Evolutionary conservation across 2,113 vertebrate genomes (phyloP).

Genomic region (Lathamus discolor): DNA sequence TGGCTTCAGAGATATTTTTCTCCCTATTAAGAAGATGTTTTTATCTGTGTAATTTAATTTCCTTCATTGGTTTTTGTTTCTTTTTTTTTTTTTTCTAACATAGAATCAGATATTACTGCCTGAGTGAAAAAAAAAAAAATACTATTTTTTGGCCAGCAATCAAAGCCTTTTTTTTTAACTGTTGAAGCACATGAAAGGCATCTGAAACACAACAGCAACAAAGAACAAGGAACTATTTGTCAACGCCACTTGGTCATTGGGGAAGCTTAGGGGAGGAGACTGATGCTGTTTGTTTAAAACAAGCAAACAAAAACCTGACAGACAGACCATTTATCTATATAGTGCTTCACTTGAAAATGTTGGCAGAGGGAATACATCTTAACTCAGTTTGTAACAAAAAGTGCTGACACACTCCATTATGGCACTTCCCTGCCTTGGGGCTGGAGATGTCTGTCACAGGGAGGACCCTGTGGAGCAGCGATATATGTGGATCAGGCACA

Average conservation of each 20-base stretch:
- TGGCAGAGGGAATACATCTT: background rate
- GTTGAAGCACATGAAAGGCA: slow-evolving; percentile 49
- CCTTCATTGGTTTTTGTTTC: background rate
- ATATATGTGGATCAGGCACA: background rate
- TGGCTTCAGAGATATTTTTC: background rate
- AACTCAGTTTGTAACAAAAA: slow-evolving; percentile 23
- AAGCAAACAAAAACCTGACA: slow-evolving; percentile 63
- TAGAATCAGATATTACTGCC: slow-evolving; percentile 45
- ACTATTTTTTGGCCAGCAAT: background rate
- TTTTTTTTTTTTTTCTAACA: slow-evolving; percentile 24
- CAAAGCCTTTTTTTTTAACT: slow-evolving; percentile 56
- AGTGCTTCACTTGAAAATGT: slow-evolving; percentile 18
- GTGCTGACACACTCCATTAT: slow-evolving; percentile 12
- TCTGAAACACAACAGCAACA: slow-evolving; percentile 35
- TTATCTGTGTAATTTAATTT: slow-evolving; percentile 50
- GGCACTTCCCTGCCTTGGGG: background rate
- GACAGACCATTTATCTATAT: slow-evolving; percentile 60
- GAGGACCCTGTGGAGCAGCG: background rate
- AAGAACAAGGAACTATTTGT: slow-evolving; percentile 63
- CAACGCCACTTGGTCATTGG: slow-evolving; percentile 18
- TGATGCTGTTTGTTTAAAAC: slow-evolving; percentile 59
- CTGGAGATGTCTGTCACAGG: background rate
- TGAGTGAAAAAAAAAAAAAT: slow-evolving; percentile 9
- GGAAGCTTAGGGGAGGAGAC: slow-evolving; percentile 60
- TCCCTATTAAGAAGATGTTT: background rate